Conservation (phyloP, 92 coral and sea anemone genomes). For the Pocillopora meandrina region DNA sequence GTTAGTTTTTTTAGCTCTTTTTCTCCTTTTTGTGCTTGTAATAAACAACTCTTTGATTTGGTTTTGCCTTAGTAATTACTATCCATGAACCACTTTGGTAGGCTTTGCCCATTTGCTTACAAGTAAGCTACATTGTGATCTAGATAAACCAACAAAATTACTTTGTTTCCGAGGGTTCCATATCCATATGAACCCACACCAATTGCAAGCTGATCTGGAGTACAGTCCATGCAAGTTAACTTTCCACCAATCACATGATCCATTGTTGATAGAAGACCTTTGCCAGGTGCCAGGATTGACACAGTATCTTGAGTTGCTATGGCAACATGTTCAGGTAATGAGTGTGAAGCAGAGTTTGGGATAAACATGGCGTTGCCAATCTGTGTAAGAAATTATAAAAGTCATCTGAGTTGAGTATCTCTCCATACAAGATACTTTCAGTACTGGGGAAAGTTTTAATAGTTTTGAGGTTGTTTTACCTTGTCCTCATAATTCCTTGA, state of each 20-base stretch:
- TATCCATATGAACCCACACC: slow-evolving; percentile 93
- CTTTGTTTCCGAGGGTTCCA: slow-evolving; percentile 87
- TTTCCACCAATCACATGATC: slow-evolving; percentile 92
- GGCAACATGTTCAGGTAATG: slow-evolving; percentile 49
- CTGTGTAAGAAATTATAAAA: slow-evolving; percentile 24
- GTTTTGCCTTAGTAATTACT: no score
- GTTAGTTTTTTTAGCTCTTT: no score
- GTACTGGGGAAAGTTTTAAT: neutral
- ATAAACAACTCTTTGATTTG: no score
- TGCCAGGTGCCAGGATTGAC: slow-evolving; percentile 58
- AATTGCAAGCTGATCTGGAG: slow-evolving; percentile 67
- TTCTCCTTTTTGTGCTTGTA: no score
- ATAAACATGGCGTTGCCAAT: slow-evolving; percentile 61
- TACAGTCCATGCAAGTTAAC: slow-evolving; percentile 80
- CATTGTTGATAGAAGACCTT: slow-evolving; percentile 39
- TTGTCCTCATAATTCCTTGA: slow-evolving; percentile 69
- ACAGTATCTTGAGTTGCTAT: slow-evolving; percentile 76
- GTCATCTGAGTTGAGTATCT: neutral
- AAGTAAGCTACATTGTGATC: neutral
- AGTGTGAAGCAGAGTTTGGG: slow-evolving; percentile 10
- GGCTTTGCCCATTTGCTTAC: no score
- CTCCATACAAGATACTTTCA: neutral
- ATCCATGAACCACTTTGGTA: no score
- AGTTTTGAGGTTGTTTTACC: slow-evolving; percentile 45
- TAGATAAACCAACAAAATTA: neutral